Conservation (phyloP, 2,888 invertebrate species). For the Heliconius hortense region DNA sequence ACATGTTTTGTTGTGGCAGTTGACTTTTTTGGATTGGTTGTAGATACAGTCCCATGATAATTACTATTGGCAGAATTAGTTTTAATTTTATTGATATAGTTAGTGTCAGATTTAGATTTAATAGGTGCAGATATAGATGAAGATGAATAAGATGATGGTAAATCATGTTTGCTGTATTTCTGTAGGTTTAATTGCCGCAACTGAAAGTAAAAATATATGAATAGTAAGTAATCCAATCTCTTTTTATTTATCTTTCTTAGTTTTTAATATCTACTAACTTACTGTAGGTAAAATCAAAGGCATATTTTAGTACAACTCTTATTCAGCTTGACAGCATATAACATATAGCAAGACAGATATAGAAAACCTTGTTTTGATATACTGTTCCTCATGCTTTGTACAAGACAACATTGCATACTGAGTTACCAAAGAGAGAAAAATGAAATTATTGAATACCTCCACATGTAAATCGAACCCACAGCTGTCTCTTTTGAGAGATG, state of each 20-base stretch:
- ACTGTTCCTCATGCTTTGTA: too few species aligned
- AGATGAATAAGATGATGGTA: slow-evolving; percentile 27
- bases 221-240: not conserved
- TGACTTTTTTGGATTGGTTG: not conserved
- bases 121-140: slow-evolving; percentile 38
- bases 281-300: too few species aligned
- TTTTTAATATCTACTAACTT: not conserved
- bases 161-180: slow-evolving; percentile 53
- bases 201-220: slow-evolving; percentile 51
- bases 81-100: slow-evolving; percentile 24
- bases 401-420: too few species aligned
- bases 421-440: too few species aligned
- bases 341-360: too few species aligned
- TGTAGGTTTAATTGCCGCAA: slow-evolving; percentile 66
- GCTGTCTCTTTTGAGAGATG: too few species aligned
- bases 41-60: slow-evolving; percentile 47
- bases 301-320: too few species aligned
- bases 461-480: too few species aligned
- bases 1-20: not conserved
- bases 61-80: slow-evolving; percentile 48
- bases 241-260: not conserved
- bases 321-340: too few species aligned
- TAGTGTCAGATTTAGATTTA: slow-evolving; percentile 38
- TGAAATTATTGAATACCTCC: too few species aligned
- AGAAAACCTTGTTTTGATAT: too few species aligned